Evolutionary conservation across 1,140 invertebrate genomes (phyloP), one percentile per base, ranked within the genome.

Genomic region (Teleopsis dalmanni): DNA sequence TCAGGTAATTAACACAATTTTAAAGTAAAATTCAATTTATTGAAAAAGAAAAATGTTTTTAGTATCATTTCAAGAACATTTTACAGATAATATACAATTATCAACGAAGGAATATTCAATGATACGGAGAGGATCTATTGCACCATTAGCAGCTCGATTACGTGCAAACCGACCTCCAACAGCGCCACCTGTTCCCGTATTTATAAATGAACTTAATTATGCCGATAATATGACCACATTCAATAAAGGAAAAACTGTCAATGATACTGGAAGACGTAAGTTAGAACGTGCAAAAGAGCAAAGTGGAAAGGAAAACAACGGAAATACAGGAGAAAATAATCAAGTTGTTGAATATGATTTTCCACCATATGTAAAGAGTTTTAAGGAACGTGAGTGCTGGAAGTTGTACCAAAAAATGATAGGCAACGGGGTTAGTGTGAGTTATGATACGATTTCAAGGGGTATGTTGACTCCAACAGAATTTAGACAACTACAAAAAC

Each of bases 391-490:
- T 55, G 80, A 83, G 62, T 84, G 82, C 57, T 84, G 82, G 82
- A 76, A 79, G 43, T 68, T 83, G 38, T 83, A 78, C 50, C 74
- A 75, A 46, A 77, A 78, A 70, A 84, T 84, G 81, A 77, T 73
- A n/a, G 78, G 79, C 51, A 83, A 82, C 62, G 82, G 81, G 2
- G 75, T 84, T n/a, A 78, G 73, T 31, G 77, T 84, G 4, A 80
- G 78, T 4, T 84, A 80, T 48, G 81, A 84, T 43, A 84, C 82
- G 0, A 78, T 84, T 25, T 63, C 84, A 27, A 76, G 82, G 68
- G 82, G 82, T 31, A 81, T 84, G 79, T 62, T 84, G 34, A 83
- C 81, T 14, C 82, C 82, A 6, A 83, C 81, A 3, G 82, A 84
- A 60, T 83, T 83, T 57, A 73, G 82, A 57, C 70, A 81, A 46